These are phyloP conservation scores for Anoplolepis gracilipes DNA, from an alignment of 1,140 invertebrate species.

Conservation along the genomic window DNA sequence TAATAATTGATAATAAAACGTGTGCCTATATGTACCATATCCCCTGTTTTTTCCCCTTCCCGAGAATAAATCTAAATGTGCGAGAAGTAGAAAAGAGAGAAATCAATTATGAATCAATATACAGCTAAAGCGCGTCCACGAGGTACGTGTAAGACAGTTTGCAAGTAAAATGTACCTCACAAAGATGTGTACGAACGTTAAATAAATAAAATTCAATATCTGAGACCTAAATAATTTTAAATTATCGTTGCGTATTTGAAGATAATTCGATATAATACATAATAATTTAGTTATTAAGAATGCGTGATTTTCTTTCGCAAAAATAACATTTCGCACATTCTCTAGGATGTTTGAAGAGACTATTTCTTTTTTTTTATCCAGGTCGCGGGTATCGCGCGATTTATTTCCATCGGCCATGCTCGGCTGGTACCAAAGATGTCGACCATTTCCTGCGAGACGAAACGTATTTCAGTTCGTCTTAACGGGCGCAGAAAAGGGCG, in stretches of 20 bases:
- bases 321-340: background rate
- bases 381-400: constrained; percentile 30
- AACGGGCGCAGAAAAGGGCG: constrained; percentile 73
- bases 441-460: constrained; percentile 68
- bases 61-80: constrained; percentile 23
- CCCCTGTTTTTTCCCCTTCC: constrained; percentile 37
- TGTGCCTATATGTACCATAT: constrained; percentile 74
- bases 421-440: constrained; percentile 64
- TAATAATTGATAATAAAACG: constrained; percentile 75
- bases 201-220: constrained; percentile 58
- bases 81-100: constrained; percentile 1
- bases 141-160: background rate
- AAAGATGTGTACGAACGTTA: constrained; percentile 55
- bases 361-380: background rate
- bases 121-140: background rate
- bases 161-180: constrained; percentile 31
- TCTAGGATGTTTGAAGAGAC: constrained; percentile 21
- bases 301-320: background rate
- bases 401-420: constrained; percentile 48
- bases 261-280: too few relatives aligned
- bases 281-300: too few relatives aligned
- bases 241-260: background rate
- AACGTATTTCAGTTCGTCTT: constrained; percentile 70
- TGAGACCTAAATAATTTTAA: background rate
- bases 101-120: constrained; percentile 27